These are phyloP conservation scores for Hirudinaria manillensis DNA, from an alignment of 2,888 invertebrate genomes.

Conservation along the genomic window DNA sequence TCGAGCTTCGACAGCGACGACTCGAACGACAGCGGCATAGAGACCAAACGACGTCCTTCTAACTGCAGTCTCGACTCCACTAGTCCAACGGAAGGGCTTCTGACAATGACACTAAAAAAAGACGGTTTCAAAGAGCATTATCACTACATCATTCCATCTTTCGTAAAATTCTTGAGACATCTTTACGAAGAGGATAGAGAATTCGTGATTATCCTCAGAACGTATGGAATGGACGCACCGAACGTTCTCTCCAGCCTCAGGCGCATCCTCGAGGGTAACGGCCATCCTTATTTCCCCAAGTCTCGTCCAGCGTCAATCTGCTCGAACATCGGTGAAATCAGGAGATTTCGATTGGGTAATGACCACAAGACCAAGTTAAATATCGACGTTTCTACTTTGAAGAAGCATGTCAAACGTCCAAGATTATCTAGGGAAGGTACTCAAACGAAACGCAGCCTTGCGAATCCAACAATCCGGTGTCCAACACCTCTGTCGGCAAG, in stretches of 20 bases:
- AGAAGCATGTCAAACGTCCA: too few relatives aligned
- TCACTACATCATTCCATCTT: slow-evolving; percentile 51
- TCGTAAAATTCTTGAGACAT: slow-evolving; percentile 47
- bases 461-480: too few relatives aligned
- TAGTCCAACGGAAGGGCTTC: not conserved
- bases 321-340: slow-evolving; percentile 43
- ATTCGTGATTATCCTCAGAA: slow-evolving; percentile 49
- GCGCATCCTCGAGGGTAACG: slow-evolving; percentile 28
- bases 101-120: slow-evolving; percentile 18
- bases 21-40: not conserved
- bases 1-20: slow-evolving; percentile 32
- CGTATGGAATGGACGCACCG: slow-evolving; percentile 50
- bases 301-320: slow-evolving; percentile 43
- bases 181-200: slow-evolving; percentile 45
- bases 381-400: too few relatives aligned
- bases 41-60: not conserved
- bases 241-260: slow-evolving; percentile 40
- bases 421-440: too few relatives aligned
- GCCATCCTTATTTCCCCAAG: slow-evolving; percentile 46
- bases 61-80: not conserved
- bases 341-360: slow-evolving; percentile 32
- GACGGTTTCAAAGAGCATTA: slow-evolving; percentile 44
- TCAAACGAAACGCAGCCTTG: too few relatives aligned
- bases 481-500: too few relatives aligned
- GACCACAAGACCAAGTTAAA: not conserved